Base-by-base conservation (phyloP, 1,140 invertebrate genomes). In the Schlechtendalia chinensis region DNA sequence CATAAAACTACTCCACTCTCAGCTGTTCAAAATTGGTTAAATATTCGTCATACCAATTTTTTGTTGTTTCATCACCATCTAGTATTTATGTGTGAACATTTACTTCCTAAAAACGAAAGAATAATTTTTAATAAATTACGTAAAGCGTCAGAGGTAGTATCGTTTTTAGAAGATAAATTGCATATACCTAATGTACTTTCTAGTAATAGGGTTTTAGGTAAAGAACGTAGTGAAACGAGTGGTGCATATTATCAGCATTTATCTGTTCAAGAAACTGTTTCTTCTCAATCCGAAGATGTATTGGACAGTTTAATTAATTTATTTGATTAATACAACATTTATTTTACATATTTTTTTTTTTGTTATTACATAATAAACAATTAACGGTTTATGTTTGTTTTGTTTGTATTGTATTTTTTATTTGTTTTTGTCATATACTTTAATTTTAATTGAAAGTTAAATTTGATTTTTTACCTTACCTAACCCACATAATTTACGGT, bases 1-100 rank as follows among this genome's bases (percentile, higher is more conserved):
- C 86, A 86, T 69, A 83, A 84, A 82, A 86, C 84, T 39, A 97
- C 95, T 17, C 92, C 96, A 0, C 59, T 91, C 2, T 86, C 88
- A 65, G 97, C 95, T 87, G 85, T 98, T 12, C 90, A 92, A 87
- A 88, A 95, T 65, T 98, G 96, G 96, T 87, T 98, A 82, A 88
- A 92, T 83, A 90, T 97, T 65, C 89, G 87, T 85, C 88, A 83
- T 79, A 91, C 83, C 88, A 89, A 56, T 96, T 95, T 87, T 89
- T 92, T 83, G 81, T 91, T 89, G 85, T 95, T 97, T 84, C 96
- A 98, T 87, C 94, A 97, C 85, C 96, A 98, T 87, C 88, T 98
- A 72, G 93, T 95, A 63, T 96, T 96, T 85, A 98, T 98, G 96
- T 86, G 95, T 83, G 93, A 96, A 85, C 93, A 92, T 86, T 84